Base-by-base conservation (phyloP, 2,113 vertebrate species). In the Cebidichthys violaceus region DNA sequence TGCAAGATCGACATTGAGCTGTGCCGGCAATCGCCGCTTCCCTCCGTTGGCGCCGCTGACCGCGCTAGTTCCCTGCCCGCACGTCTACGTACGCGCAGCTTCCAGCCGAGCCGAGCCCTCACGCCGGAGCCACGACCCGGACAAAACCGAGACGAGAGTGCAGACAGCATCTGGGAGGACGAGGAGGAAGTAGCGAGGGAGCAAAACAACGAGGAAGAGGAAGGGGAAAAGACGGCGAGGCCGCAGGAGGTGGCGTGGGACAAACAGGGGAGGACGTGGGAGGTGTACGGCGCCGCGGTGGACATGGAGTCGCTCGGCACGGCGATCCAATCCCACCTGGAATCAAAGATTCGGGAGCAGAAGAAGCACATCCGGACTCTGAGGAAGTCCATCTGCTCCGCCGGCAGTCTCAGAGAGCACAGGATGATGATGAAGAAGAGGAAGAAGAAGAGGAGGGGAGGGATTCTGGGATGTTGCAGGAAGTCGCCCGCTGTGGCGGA, bases 1-100 rank as follows among this genome's bases (percentile, higher is more conserved):
- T 93, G 93, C 86, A 93, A 93, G 84, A 93, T 93, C 29, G 91
- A 93, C 33, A 70, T 85, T 7, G 70, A 90, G 3, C 68, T 92
- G n/a, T 35, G n/a, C 39, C 88, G 78, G 77, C 92, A 91, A 45
- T 74, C 88, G 1, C 77, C 15, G 24, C 1, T 6, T 82, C 70
- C 75, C 0, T 37, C 70, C 2, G 27, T 8, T 24, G 31, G 39
- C 20, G 43, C 39, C 0, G 31, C 31, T 33, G 57, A 83, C 43
- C 79, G 50, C 15, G 70, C 78, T 0, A 65, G 60, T 9, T 90
- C 85, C 59, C 86, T 85, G 1, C 86, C 90, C 0, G 33, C 79
- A n/a, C 75, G 75, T 77, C 45, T 89, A 27, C 77, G 57, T 5
- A 79, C 76, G 0, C 75, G 35, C 76, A 77, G 75, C 70, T 79